phyloP scores from a whole-genome alignment of 2,888 invertebrate genomes.

The Listrodromus nycthemerus region DNA sequence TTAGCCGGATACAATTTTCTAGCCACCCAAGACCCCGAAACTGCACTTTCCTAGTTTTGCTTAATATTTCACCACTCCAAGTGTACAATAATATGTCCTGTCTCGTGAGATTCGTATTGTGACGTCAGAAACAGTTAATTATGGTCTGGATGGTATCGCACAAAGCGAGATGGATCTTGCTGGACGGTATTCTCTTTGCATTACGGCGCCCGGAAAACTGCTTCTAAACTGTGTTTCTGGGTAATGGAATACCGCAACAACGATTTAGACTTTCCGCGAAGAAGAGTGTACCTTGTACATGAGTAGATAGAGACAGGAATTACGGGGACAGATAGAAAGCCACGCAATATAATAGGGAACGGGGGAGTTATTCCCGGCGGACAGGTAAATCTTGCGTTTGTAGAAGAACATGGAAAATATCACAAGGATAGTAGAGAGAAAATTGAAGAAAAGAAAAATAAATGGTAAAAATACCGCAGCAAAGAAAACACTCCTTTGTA shows the following conservation, averaged over 20 bases:
- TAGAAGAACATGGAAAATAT: constrained; percentile 13
- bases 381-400: constrained; percentile 41
- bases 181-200: constrained; percentile 12
- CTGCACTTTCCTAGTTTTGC: background rate
- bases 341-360: background rate
- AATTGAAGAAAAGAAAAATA: constrained; percentile 18
- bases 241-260: constrained; percentile 56
- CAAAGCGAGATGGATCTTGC: constrained; percentile 21
- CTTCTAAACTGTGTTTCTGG: background rate
- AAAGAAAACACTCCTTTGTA: background rate
- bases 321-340: constrained; percentile 18
- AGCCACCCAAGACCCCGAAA: too few species aligned
- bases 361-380: constrained; percentile 31
- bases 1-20: too few species aligned
- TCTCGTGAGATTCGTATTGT: background rate
- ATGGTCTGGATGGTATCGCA: constrained; percentile 19
- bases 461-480: background rate
- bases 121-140: constrained; percentile 19
- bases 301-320: constrained; percentile 8
- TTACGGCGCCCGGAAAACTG: background rate
- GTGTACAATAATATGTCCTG: background rate
- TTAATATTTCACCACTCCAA: background rate
- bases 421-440: background rate
- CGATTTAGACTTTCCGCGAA: constrained; percentile 43
- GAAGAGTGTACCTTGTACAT: constrained; percentile 7